Evolutionary conservation across 2,113 vertebrate species (phyloP).

Genomic region (Nymphicus hollandicus): DNA sequence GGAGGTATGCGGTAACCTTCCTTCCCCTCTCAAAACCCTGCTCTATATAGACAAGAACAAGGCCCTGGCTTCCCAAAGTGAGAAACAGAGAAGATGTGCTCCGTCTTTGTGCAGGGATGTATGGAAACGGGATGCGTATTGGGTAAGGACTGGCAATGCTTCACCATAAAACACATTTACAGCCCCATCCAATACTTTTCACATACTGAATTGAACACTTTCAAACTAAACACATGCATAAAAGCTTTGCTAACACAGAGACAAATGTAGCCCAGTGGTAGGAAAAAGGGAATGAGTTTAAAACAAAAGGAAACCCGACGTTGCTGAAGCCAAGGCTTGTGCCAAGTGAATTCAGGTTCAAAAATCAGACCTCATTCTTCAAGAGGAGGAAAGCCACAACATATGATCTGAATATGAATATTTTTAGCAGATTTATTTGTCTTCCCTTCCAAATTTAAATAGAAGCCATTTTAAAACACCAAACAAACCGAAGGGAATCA

Average conservation of each 20-base stretch:
- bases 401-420: constrained; percentile 51
- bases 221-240: not conserved
- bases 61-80: not conserved
- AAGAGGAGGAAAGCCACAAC: constrained; percentile 52
- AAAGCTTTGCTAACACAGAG: not conserved
- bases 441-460: constrained; percentile 54
- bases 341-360: constrained; percentile 55
- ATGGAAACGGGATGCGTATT: accelerated
- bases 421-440: constrained; percentile 53
- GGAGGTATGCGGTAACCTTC: not conserved
- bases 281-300: constrained; percentile 39
- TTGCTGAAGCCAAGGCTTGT: not conserved
- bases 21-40: not conserved
- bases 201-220: not conserved
- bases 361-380: constrained; percentile 54
- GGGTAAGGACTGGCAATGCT: not conserved
- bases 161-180: not conserved
- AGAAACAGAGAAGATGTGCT: not conserved
- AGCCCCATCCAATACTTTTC: not conserved
- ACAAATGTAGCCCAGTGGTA: constrained; percentile 6
- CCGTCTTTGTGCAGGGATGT: not conserved
- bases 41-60: not conserved
- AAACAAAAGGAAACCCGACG: constrained; percentile 55
- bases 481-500: constrained; percentile 1
- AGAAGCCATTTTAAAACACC: constrained; percentile 21